Evolutionary conservation across 1,140 invertebrate genomes (phyloP).

Genomic region (Sitobion miscanthi): DNA sequence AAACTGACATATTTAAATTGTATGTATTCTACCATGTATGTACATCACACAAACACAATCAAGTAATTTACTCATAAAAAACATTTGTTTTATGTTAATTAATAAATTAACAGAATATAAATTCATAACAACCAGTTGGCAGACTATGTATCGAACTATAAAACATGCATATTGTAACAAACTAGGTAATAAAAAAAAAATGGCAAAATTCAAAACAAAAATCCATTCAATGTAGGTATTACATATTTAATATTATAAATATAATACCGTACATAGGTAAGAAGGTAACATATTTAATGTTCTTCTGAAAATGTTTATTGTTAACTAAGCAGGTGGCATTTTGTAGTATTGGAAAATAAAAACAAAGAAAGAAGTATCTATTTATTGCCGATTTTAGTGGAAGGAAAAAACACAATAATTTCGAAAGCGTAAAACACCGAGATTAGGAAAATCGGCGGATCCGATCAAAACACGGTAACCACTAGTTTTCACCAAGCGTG

Average conservation of each 20-base stretch:
- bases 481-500: not conserved
- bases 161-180: not conserved
- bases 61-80: not conserved
- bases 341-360: not conserved
- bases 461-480: constrained; percentile 29
- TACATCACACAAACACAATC: not conserved
- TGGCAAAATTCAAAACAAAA: not conserved
- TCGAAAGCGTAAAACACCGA: constrained; percentile 43
- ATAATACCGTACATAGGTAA: not conserved
- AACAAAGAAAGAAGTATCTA: not conserved
- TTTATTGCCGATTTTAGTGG: not conserved
- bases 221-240: not conserved
- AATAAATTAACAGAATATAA: not conserved
- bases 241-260: not conserved
- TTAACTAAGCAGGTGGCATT: not conserved
- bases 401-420: not conserved
- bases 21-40: not conserved
- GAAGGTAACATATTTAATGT: not conserved
- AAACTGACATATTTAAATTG: not conserved
- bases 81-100: not conserved
- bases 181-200: not conserved
- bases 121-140: not conserved
- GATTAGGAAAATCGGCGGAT: constrained; percentile 14
- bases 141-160: not conserved
- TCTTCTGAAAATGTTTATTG: not conserved